Evolutionary conservation across 2,113 vertebrate species (phyloP).

Genomic region (Otocyon megalotis): DNA sequence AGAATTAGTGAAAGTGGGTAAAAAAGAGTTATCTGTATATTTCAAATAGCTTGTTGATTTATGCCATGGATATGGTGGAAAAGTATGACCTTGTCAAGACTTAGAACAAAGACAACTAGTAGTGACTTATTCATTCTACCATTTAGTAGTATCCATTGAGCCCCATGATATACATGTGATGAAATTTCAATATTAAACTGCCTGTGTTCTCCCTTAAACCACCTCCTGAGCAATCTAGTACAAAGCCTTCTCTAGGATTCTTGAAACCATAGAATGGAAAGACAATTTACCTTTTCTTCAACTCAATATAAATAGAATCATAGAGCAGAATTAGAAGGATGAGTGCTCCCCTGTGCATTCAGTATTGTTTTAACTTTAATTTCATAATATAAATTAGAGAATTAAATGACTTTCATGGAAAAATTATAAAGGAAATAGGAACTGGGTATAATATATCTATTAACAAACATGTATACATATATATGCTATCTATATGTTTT

Average conservation of each 20-base stretch:
- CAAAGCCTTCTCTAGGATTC: background rate
- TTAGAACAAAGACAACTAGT: background rate
- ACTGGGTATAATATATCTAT: background rate
- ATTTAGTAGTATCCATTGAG: background rate
- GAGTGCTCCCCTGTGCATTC: background rate
- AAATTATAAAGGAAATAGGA: background rate
- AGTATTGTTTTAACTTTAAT: background rate
- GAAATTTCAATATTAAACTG: background rate
- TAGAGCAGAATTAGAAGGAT: background rate
- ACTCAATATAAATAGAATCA: background rate
- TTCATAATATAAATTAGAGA: background rate
- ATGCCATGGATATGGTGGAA: background rate
- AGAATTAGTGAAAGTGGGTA: background rate
- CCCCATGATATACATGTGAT: background rate
- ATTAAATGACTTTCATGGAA: background rate
- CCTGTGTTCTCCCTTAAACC: background rate
- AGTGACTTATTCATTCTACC: background rate
- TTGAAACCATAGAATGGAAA: background rate
- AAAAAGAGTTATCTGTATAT: background rate
- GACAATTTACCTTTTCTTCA: background rate
- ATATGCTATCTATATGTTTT: background rate
- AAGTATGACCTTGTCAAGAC: background rate
- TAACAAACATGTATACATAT: background rate
- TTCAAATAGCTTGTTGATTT: background rate
- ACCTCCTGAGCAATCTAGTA: background rate